Base-by-base conservation (phyloP, 2,888 invertebrate genomes). In the Aphodius granarius region DNA sequence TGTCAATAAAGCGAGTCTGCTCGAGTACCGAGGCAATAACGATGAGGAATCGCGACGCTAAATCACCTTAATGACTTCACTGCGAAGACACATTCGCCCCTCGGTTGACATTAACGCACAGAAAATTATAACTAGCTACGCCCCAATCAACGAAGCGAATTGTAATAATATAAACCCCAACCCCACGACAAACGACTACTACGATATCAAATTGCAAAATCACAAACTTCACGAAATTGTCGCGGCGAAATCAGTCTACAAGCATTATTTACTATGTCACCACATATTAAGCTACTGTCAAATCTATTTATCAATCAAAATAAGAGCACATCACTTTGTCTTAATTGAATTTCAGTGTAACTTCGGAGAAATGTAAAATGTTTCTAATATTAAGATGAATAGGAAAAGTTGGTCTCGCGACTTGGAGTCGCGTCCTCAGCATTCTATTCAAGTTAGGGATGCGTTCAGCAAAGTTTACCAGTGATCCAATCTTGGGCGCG, bases 21-120 rank as follows among this genome's bases (percentile, higher is more conserved):
- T 80, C 75, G 76, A 77, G 76, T 76, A 76, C 71, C 76, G 75
- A 75, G 76, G 78, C 78, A 80, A 80, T 80, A 80, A 79, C 79
- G 79, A 79, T 78, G 80, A 77, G 72, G 75, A 78, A 78, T 76
- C 76, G 78, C 80, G 80, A 78, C 80, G 79, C 80, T 82, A 82
- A 81, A 82, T 83, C 82, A 82, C 80, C 81, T 81, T 82, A 83
- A 83, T 83, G 83, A 83, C 81, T 83, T 82, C 81, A 81, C 72
- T 21, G 20, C 63, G 62, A 72, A 72, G 72, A 20, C 43, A 63
- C 63, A 72, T 68, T 68, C 22, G 20, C 68, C 68, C 68, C 19
- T 19, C 68, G 22, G 68, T 63, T 62, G 72, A 63, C 72, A 17
- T 20, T 72, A 72, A 72, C 72, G 72, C 72, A 72, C 72, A 18